Base-by-base conservation (phyloP, 2,797 vertebrate genomes). In the Enteromius thamalakanensis region DNA sequence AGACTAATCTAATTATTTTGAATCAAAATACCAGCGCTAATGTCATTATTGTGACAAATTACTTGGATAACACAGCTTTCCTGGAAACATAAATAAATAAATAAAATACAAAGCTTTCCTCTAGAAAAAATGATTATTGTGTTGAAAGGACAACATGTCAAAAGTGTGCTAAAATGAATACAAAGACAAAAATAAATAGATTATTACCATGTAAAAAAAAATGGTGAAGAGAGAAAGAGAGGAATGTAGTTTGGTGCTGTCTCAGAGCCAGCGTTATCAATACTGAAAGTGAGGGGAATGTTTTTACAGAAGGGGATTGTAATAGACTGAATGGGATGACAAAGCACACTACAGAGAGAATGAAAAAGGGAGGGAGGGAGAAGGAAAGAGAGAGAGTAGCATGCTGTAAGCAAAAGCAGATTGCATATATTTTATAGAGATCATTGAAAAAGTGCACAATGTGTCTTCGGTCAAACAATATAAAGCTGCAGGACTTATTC, bases 221-320 rank as follows among this genome's bases (percentile, higher is more conserved):
- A 2, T 0, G 8, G 6, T 19, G 29, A 32, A n/a, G 68, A 82
- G 72, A 76, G 64, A 75, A 37, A 23, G 47, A 47, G 40, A 42
- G 79, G 79, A 86, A 80, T 86, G 79, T 21, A 69, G 60, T 78
- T 40, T 79, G 45, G 60, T 76, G 70, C 62, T 69, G 51, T 88
- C 21, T 84, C 83, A 83, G 86, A 93, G 93, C 92, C 92, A 94
- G 92, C 91, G 91, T 89, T 86, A 90, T 94, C 91, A 92, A 90
- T 91, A 91, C 93, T 93, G 94, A 93, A 94, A 92, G 90, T 90
- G 92, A 94, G 93, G 84, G 90, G 90, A 89, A 92, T 93, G 91
- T 93, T 91, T 91, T 94, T 94, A 93, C 90, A 92, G 92, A 95
- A 96, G 93, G 95, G 95, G 94, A 95, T 95, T 94, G 93, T 89